Percentiles rank a stretch among this genome's conserved stretches.
These are phyloP conservation scores for Lapara coniferarum DNA, from an alignment of 2,888 invertebrate genomes.

Conservation along the genomic window DNA sequence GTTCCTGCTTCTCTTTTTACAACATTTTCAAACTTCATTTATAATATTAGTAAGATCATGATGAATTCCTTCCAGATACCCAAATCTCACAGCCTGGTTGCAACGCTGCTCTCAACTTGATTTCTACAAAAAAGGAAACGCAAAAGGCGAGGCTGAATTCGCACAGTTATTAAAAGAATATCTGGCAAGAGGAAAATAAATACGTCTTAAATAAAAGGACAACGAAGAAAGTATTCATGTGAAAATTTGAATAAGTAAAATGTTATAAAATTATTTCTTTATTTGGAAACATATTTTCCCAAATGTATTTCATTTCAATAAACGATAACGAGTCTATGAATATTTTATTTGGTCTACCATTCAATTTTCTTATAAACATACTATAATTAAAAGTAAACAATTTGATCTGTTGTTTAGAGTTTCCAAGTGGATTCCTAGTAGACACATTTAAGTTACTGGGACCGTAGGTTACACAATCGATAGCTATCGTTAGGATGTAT, in stretches of 20 bases:
- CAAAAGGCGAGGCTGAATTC: constrained; percentile 40
- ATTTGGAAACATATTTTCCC: background rate
- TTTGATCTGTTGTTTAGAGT: too few species aligned
- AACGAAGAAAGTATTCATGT: background rate
- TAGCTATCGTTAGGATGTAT: too few species aligned
- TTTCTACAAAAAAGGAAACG: constrained; percentile 48
- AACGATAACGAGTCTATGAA: too few species aligned
- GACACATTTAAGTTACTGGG: too few species aligned
- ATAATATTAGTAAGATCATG: background rate
- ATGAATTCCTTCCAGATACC: constrained; percentile 44
- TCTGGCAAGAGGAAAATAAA: constrained; percentile 29
- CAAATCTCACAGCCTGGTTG: constrained; percentile 50
- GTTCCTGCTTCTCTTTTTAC: too few species aligned
- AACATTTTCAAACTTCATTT: background rate
- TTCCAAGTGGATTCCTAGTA: too few species aligned
- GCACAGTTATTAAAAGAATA: constrained; percentile 40
- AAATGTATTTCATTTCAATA: background rate
- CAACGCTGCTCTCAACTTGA: constrained; percentile 45
- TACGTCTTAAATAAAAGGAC: too few species aligned
- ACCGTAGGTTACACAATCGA: too few species aligned
- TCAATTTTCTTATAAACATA: too few species aligned
- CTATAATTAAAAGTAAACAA: too few species aligned
- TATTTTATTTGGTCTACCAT: too few species aligned
- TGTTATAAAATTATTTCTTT: background rate
- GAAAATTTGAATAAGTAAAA: background rate